Evolutionary conservation across 1,140 invertebrate genomes (phyloP).

Genomic region (Ceratoteleas bidentatus): DNA sequence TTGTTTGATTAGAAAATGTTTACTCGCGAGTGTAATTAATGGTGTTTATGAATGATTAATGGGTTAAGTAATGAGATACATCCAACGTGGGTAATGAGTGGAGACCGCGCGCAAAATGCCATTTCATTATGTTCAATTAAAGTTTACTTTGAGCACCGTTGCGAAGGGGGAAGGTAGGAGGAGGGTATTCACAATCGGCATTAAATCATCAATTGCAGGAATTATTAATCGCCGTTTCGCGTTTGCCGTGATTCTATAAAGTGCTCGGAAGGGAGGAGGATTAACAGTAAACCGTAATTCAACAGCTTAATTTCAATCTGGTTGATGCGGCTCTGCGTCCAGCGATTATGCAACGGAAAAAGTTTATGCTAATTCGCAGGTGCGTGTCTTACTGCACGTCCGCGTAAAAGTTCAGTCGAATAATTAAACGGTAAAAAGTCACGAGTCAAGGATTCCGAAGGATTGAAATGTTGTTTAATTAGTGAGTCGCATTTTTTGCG

Average conservation of each 20-base stretch:
- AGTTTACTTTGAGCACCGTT: constrained; percentile 17
- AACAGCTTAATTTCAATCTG: not conserved
- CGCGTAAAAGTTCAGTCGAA: too few species aligned
- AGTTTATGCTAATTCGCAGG: too few species aligned
- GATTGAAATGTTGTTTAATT: too few species aligned
- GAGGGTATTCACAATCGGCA: constrained; percentile 24
- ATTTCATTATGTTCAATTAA: constrained; percentile 60
- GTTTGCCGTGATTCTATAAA: constrained; percentile 23
- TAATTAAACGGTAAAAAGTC: too few species aligned
- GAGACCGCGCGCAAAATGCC: constrained; percentile 33
- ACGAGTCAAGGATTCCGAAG: too few species aligned
- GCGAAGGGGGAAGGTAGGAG: too few species aligned
- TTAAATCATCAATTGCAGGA: constrained; percentile 29
- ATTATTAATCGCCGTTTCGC: constrained; percentile 19
- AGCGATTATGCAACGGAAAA: too few species aligned
- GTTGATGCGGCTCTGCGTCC: not conserved
- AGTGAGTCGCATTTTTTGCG: not conserved
- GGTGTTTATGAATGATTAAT: constrained; percentile 54
- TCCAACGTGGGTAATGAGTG: constrained; percentile 27
- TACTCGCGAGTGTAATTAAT: constrained; percentile 51
- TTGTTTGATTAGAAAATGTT: constrained; percentile 53
- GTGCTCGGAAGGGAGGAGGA: not conserved
- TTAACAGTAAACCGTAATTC: constrained; percentile 5
- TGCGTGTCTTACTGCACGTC: too few species aligned
- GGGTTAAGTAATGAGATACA: constrained; percentile 51